Percentiles rank a stretch among this genome's conserved stretches.
These are phyloP conservation scores for Coranthus polyacanthus DNA, from an alignment of 2,797 vertebrate species.

Conservation along the genomic window DNA sequence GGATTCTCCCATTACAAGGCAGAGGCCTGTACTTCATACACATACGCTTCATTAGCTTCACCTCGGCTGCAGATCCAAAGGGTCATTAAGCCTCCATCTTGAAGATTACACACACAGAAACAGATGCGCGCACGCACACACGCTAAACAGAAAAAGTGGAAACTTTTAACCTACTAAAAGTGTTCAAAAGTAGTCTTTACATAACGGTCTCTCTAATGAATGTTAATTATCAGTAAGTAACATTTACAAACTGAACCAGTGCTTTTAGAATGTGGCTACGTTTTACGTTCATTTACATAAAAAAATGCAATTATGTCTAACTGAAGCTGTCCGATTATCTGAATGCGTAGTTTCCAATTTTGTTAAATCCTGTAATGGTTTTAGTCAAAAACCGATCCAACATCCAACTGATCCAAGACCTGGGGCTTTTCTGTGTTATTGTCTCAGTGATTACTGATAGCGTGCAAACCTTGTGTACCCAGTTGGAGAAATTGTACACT, in stretches of 20 bases:
- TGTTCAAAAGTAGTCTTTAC: conserved; percentile 28
- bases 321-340: too few species aligned
- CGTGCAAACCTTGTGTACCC: neutral
- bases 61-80: conserved; percentile 82
- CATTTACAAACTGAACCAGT: conserved; percentile 29
- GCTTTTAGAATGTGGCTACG: conserved; percentile 13
- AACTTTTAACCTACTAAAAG: conserved; percentile 46
- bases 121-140: conserved; percentile 24
- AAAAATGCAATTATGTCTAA: too few species aligned
- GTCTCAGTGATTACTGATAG: conserved; percentile 15
- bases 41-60: conserved; percentile 86
- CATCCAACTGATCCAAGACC: conserved; percentile 3
- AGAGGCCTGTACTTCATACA: conserved; percentile 90
- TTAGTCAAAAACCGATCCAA: too few species aligned
- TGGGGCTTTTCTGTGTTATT: conserved; percentile 7
- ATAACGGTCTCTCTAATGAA: conserved; percentile 28
- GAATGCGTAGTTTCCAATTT: too few species aligned
- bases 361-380: neutral
- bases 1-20: conserved; percentile 83
- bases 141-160: conserved; percentile 51
- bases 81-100: conserved; percentile 86
- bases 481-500: neutral
- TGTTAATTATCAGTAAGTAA: conserved; percentile 13
- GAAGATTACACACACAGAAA: conserved; percentile 67
- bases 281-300: conserved; percentile 1